Base-by-base conservation (phyloP, 1,140 invertebrate genomes). In the Lasioglossum baleicum region DNA sequence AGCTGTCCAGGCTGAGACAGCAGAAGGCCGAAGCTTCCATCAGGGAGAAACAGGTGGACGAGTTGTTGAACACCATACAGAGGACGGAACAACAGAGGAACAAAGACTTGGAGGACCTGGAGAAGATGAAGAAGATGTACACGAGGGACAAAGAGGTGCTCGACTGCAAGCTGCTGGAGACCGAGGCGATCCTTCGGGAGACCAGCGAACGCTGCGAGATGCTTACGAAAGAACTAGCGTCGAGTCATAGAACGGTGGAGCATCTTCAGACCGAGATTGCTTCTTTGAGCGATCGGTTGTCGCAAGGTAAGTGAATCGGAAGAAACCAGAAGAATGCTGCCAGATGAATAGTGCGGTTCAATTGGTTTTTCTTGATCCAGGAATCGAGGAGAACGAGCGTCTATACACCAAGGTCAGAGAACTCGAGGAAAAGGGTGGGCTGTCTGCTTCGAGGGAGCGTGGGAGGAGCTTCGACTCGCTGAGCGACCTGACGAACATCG, bases 401-500 rank as follows among this genome's bases (percentile, higher is more conserved):
- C 92, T 97, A 11, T 97, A 96, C 80, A 92, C 93, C 60, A 94
- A 95, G 81, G 92, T 97, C 40, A 93, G 96, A 77, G 96, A 97
- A 83, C 85, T 97, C 10, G 96, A 97, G 91, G 94, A 94, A 15
- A 94, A 95, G 81, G 92, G 90, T 76, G 90, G 90, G 82, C 88
- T 95, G 77, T 93, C 94, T 67, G 84, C 93, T 1, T 92, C 93
- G 4, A 93, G 92, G 84, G 94, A 94, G 86, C 90, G 92, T 17
- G 94, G 95, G 73, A 95, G 95, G 86, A 96, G 96, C 77, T 94
- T 96, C 75, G 96, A 96, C 85, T 97, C 96, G 17, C 93, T 97
- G 8, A 96, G 96, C 86, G 97, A 97, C 90, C 93, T 97, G 56
- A 96, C 96, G 3, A 97, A 97, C 81, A 95, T 97, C 63, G 96